Conservation (phyloP, 2,888 invertebrate genomes). For the Automeris io region DNA sequence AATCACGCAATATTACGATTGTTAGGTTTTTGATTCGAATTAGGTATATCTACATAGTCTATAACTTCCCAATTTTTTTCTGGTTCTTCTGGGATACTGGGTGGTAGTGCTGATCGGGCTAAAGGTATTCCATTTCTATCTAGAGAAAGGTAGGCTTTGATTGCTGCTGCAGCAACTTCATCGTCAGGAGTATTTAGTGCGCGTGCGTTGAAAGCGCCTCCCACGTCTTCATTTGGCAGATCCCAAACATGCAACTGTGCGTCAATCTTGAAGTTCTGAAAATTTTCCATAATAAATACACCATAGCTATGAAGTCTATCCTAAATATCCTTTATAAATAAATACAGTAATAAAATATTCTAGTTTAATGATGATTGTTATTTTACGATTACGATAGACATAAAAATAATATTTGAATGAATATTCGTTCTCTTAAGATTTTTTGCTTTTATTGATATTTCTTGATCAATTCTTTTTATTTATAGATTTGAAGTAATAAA, state of each 20-base stretch:
- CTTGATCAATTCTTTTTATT: too few species aligned
- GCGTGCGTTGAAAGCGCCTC: conserved; percentile 80
- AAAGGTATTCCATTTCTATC: conserved; percentile 78
- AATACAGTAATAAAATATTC: too few species aligned
- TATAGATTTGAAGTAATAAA: too few species aligned
- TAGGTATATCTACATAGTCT: conserved; percentile 80
- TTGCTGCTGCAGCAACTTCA: conserved; percentile 64
- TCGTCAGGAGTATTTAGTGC: conserved; percentile 61
- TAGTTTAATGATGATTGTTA: too few species aligned
- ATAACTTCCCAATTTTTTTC: conserved; percentile 81
- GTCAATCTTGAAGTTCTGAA: conserved; percentile 78
- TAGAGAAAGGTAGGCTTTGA: conserved; percentile 79
- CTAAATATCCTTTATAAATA: too few species aligned
- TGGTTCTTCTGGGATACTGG: conserved; percentile 62
- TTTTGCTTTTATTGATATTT: too few species aligned
- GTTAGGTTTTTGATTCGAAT: conserved; percentile 10
- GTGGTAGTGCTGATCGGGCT: conserved; percentile 73
- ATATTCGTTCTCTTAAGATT: too few species aligned
- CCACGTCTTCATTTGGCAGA: conserved; percentile 72
- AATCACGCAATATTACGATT: not conserved
- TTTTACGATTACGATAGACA: too few species aligned
- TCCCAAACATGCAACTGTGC: conserved; percentile 72
- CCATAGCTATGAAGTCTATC: conserved; percentile 85
- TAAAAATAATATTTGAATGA: too few species aligned
- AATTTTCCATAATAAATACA: not conserved